Evolutionary conservation across 2,888 invertebrate genomes (phyloP), one percentile per base, ranked within the genome.

Genomic region (Idaea aversata): DNA sequence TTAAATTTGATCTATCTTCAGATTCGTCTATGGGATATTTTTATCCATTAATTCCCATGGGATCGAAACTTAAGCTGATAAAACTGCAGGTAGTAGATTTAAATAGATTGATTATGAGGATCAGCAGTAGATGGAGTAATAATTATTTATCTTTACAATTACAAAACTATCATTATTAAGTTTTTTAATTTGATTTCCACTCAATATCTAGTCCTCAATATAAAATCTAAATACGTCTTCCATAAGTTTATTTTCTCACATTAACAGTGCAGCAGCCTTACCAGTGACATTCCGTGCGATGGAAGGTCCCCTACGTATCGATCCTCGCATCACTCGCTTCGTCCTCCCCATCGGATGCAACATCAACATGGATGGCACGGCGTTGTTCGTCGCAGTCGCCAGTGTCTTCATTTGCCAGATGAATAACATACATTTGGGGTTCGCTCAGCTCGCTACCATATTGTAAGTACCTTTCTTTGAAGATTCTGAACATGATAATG

Each of bases 311-410:
- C 94, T 97, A 69, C 95, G 95, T 70, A 93, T 98, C 70, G 97
- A 98, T 88, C 94, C 95, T 57, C 94, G 97, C 70, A 95, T 98
- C 75, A 97, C 97, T 0, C 94, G 97, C 72, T 98, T 98, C 88
- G 97, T 98, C 61, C 92, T 98, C 13, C 98, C 98, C 0, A 97
- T 98, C 74, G 98, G 98, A 5, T 97, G 97, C 83, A 98, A 97
- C 82, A 96, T 98, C 83, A 98, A 98, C 88, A 98, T 98, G 97
- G 97, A 98, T 77, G 97, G 97, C 3, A 97, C 97, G 0, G 97
- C 97, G 0, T 91, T 98, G 61, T 99, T 98, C 87, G 95, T 98
- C 57, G 95, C 98, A 0, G 95, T 97, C 4, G 97, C 98, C 5
- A 96, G 97, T 95, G 97, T 96, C 65, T 98, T 97, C 85, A 95